Base-by-base conservation (phyloP, 2,888 invertebrate species). In the Spilarctia lutea region DNA sequence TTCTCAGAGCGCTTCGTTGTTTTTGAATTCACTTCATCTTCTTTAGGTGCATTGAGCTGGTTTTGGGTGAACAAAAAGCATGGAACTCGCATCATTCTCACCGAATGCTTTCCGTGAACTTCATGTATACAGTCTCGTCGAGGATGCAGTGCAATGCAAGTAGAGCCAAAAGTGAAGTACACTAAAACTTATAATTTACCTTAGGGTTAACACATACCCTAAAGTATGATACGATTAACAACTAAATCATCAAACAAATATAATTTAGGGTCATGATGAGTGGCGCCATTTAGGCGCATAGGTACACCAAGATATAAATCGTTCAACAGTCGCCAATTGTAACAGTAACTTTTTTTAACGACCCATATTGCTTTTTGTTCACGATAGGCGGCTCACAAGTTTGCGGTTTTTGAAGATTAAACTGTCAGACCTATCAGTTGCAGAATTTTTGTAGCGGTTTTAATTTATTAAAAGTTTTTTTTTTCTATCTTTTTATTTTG, bases 341-440 rank as follows among this genome's bases (percentile, higher is more conserved):
- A 82, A 83, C 84, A 67, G 75, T 83, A 73, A 75, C 42, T 72
- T 79, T 75, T 76, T 83, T 75, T 81, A n/a, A 66, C 24, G 52
- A 52, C 48, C 48, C 52, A 56, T 35, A 52, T 35, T n/a, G 35
- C 3, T 18, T 56, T 33, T 56, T 7, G 52, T 35, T 8, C n/a
- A 8, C 42, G 42, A 42, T 66, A 75, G 71, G 75, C 45, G 48
- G 30, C 11, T 3, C 35, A 16, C 72, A 75, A 0, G 70, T 63
- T 63, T 72, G 70, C 52, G 39, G 30, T 11, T 71, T 56, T n/a
- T 42, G 30, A 2, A 68, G 39, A 67, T 67, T 35, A 72, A 73
- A 68, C 68, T 60, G 68, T 42, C 67, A n/a, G 0, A 27, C 39
- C 39, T 39, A 11, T 39, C 45, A 45, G 11, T 45, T 68, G 16